phyloP scores from a whole-genome alignment of 2,113 vertebrate species.

The Phylloscopus trochiloides region DNA sequence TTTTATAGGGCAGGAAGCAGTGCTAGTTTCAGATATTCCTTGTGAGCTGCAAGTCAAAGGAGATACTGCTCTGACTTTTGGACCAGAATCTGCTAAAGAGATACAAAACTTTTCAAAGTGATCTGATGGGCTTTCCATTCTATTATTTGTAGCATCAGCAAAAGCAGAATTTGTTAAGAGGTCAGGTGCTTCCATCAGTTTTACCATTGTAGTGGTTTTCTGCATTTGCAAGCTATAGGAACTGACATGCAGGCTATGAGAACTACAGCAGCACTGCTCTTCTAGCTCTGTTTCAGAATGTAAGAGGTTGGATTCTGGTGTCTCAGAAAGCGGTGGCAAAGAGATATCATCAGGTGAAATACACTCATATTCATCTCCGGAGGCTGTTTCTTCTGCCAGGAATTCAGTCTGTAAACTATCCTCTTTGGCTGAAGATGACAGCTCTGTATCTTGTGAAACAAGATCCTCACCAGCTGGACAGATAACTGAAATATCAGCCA shows the following conservation, averaged over 20 bases:
- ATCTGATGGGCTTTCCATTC: constrained; percentile 60
- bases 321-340: constrained; percentile 87
- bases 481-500: constrained; percentile 10
- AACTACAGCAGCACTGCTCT: constrained; percentile 73
- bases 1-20: constrained; percentile 62
- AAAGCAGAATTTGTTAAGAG: constrained; percentile 65
- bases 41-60: constrained; percentile 68
- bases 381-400: constrained; percentile 75
- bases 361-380: constrained; percentile 88
- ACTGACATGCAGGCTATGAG: constrained; percentile 66
- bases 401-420: constrained; percentile 67
- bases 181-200: constrained; percentile 10
- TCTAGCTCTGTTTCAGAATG: constrained; percentile 84
- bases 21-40: constrained; percentile 59
- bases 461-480: constrained; percentile 57
- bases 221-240: constrained; percentile 70
- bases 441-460: constrained; percentile 54
- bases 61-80: constrained; percentile 66
- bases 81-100: constrained; percentile 44
- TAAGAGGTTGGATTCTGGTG: constrained; percentile 81
- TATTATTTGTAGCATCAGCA: constrained; percentile 40
- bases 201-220: constrained; percentile 40
- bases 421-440: constrained; percentile 45
- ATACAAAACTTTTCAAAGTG: constrained; percentile 58
- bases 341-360: constrained; percentile 90